Base-by-base conservation (phyloP, 2,888 invertebrate genomes). In the Drosophila aldrichi region DNA sequence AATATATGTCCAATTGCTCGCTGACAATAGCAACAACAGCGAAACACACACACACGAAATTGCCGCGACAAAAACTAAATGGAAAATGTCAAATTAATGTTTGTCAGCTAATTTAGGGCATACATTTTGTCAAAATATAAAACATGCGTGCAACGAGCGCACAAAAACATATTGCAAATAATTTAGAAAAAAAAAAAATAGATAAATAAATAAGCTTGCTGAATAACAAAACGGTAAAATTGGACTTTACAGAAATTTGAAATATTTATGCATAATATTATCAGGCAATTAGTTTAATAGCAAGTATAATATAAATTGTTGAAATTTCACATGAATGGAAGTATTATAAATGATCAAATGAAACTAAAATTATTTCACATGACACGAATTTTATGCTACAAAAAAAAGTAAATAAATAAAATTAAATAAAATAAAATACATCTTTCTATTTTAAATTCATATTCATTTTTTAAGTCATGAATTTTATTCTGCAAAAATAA, bases 1-100 rank as follows among this genome's bases (percentile, higher is more conserved):
- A 29, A 32, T 38, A 69, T 52, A 66, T 63, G 22, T 3, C 71
- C 76, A 77, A 89, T 83, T 74, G 72, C 59, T 56, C 22, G 65
- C 25, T 43, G 46, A 52, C 49, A 63, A 48, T 20, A 38, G 49
- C 44, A 48, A 22, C 57, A 54, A 54, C 32, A 48, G 54, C 20
- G 1, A 25, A 25, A 38, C 1, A 40, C 8, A 38, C 1, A 40
- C 8, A 25, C 16, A 58, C 29, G 29, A 52, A 34, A 43, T 56
- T 16, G 10, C 3, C 7, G 44, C n/a, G 7, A 16, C 36, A 44
- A 36, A 64, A 57, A 52, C 34, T 10, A 60, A 54, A 10, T 54
- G 9, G 3, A 38, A 61, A 58, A 55, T 48, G 25, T 44, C 18
- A 58, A 58, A 70, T 60, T 40, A 59, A 60, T 64, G 36, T 52